Percentiles rank a stretch among this genome's conserved stretches.
Conservation (phyloP, 2,113 vertebrate species). For the Chaetura pelagica region DNA sequence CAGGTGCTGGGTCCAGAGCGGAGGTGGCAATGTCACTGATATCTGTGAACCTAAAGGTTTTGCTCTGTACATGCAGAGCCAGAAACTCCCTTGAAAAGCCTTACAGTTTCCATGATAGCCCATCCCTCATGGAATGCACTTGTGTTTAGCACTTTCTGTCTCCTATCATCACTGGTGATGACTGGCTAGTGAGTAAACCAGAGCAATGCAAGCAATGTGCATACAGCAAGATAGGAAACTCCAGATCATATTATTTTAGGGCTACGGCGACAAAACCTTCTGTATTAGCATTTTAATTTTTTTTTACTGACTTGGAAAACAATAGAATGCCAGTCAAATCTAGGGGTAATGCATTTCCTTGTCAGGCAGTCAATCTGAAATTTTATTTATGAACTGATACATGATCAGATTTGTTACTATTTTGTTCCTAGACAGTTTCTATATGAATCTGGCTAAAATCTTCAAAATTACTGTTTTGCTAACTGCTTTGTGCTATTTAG, state of each 20-base stretch:
- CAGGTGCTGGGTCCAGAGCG: background rate
- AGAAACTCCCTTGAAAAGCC: background rate
- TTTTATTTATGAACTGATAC: background rate
- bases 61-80: background rate
- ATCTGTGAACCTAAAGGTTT: background rate
- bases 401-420: background rate
- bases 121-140: background rate
- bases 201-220: background rate
- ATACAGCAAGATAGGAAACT: background rate
- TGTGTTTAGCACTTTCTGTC: background rate
- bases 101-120: background rate
- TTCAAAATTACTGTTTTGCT: background rate
- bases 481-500: background rate
- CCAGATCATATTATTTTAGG: background rate
- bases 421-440: background rate
- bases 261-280: background rate
- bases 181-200: too few species aligned
- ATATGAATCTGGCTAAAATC: background rate
- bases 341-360: background rate
- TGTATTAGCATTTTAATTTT: background rate
- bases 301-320: background rate
- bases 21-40: background rate
- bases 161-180: background rate
- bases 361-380: background rate
- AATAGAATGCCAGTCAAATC: background rate